A percentile compares a stretch with the other conserved stretches of the same genome.
Conservation (phyloP, 2,113 vertebrate species). For the Mormyrus iriodes region DNA sequence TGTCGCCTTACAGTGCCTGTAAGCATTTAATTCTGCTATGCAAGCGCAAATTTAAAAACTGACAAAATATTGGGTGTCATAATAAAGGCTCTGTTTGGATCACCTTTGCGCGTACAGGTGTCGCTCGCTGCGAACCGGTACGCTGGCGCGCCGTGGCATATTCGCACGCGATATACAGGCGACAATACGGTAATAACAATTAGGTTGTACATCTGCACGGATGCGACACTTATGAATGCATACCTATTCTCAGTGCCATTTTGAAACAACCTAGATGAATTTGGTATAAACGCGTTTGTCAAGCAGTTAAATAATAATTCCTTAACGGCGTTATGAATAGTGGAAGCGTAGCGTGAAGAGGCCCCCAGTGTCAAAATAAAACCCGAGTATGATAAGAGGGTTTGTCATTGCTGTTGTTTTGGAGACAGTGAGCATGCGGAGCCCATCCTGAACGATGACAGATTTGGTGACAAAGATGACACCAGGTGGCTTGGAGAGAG, state of each 20-base stretch:
- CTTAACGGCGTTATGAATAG: background rate
- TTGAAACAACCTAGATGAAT: background rate
- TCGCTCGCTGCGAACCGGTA: background rate
- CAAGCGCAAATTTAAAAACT: slow-evolving; percentile 72
- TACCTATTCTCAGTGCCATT: background rate
- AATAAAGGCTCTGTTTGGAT: slow-evolving; percentile 34
- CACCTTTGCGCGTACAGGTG: background rate
- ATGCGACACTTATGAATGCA: background rate
- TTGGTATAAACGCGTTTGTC: background rate
- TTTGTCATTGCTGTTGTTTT: background rate
- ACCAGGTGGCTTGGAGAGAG: background rate
- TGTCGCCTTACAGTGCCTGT: background rate
- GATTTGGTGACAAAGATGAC: background rate
- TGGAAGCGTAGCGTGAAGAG: background rate
- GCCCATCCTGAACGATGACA: background rate
- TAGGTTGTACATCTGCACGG: background rate
- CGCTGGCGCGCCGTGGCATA: background rate
- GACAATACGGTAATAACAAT: background rate
- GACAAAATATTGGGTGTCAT: slow-evolving; percentile 66
- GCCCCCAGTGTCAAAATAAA: background rate
- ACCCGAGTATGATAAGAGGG: background rate
- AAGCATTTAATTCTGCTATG: background rate
- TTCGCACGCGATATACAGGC: background rate
- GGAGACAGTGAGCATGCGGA: background rate
- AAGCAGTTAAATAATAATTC: background rate